Evolutionary conservation across 2,113 vertebrate species (phyloP), one percentile per base, ranked within the genome.

Genomic region (Ochotona princeps): DNA sequence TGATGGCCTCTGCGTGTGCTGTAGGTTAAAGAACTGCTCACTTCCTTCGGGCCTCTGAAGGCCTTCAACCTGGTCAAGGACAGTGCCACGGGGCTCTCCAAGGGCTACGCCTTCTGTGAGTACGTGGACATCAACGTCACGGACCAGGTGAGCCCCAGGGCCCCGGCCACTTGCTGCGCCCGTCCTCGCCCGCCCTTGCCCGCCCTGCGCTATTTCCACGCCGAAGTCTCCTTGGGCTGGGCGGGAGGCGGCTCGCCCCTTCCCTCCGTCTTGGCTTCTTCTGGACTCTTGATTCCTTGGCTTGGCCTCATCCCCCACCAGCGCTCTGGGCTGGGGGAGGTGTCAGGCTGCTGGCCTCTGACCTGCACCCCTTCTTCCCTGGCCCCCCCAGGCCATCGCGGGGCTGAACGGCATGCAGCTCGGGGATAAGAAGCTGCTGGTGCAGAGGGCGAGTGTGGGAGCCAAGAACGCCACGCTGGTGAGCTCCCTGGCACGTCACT

Each of bases 21-120:
- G 0, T 96, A 99, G 99, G 99, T 99, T 25, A 99, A 99, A 94
- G 99, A 99, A 94, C 97, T 99, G 90, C 96, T 99, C 97, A 99
- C 99, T 8, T 99, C 99, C 0, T 99, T 99, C 20, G 99, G 99
- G 47, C 99, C 99, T 14, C 98, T 99, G 74, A 99, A 99, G 96
- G 99, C 99, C 81, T 99, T 99, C 96, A 99, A 99, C 94, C 97
- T 99, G 97, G 99, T 99, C 83, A 99, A 99, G 97, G 99, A 99
- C 98, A 99, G 99, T 9, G 98, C 99, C 92, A 99, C 99, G 8
- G 98, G 98, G 84, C 98, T 99, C 54, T 99, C 99, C 49, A 99
- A 99, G 96, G 99, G 99, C 95, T 99, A 99, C 67, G 99, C 99
- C 81, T 99, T 99, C 96, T 99, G 99, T 97, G 99, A 99, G 98